Percentiles rank a stretch among this genome's conserved stretches.
Evolutionary conservation across 1,140 invertebrate genomes (phyloP).

Genomic region (Ladona fulva): DNA sequence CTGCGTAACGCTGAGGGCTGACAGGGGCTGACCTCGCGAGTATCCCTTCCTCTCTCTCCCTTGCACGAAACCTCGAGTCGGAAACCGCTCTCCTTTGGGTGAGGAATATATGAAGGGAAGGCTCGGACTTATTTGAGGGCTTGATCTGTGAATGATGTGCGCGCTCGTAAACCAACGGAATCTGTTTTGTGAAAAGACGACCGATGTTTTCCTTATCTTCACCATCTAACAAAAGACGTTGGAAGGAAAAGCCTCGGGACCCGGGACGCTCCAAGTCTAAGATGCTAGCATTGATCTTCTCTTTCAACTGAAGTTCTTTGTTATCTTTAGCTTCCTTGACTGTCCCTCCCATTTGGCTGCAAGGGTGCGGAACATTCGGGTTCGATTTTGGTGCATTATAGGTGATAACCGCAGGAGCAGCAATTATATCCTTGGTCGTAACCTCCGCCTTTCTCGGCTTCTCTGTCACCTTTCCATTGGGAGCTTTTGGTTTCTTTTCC

Average conservation of each 20-base stretch:
- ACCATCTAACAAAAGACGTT: too few relatives aligned
- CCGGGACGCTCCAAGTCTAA: too few relatives aligned
- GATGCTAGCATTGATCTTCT: too few relatives aligned
- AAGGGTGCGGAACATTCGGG: too few relatives aligned
- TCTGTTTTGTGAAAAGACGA: too few relatives aligned
- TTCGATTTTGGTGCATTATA: too few relatives aligned
- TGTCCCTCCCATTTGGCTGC: too few relatives aligned
- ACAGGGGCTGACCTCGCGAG: not conserved
- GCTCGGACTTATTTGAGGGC: not conserved
- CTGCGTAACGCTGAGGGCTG: not conserved
- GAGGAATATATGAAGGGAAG: not conserved
- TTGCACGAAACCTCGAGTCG: not conserved
- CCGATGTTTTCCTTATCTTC: too few relatives aligned
- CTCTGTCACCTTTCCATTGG: not conserved
- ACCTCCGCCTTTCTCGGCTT: not conserved
- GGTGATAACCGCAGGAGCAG: not conserved
- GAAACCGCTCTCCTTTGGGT: not conserved
- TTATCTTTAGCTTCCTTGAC: too few relatives aligned
- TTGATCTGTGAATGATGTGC: not conserved
- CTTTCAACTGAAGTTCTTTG: too few relatives aligned
- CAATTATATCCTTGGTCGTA: not conserved
- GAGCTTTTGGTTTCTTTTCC: not conserved
- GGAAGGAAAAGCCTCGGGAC: too few relatives aligned
- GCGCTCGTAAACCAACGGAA: not conserved
- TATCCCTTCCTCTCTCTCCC: not conserved